phyloP scores from a whole-genome alignment of 2,113 vertebrate species.

The Pimephales promelas region DNA sequence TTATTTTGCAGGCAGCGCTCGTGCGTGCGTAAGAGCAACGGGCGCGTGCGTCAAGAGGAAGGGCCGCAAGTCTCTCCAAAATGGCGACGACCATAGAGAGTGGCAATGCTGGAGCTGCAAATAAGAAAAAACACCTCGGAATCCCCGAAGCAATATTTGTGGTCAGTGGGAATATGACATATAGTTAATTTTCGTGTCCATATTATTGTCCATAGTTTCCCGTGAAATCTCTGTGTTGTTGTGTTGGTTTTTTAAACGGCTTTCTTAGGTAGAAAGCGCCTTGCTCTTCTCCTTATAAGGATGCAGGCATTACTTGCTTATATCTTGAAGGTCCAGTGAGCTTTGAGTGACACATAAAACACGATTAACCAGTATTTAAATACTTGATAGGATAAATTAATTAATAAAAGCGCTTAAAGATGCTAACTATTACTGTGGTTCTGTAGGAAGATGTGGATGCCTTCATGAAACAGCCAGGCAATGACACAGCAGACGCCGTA shows the following conservation, averaged over 20 bases:
- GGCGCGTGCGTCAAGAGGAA: slow-evolving; percentile 64
- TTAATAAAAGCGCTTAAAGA: neutral
- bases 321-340: neutral
- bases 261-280: slow-evolving; percentile 21
- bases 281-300: slow-evolving; percentile 50
- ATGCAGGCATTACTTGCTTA: slow-evolving; percentile 12
- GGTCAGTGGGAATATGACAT: slow-evolving; percentile 73
- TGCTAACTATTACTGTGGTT: neutral
- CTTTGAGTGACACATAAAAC: neutral
- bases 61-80: slow-evolving; percentile 75
- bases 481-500: slow-evolving; percentile 90
- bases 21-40: slow-evolving; percentile 26
- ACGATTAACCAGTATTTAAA: neutral
- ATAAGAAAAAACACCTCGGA: slow-evolving; percentile 85
- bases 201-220: neutral
- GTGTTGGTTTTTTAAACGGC: neutral
- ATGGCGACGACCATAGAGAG: slow-evolving; percentile 87
- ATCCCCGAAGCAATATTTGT: slow-evolving; percentile 93
- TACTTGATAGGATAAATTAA: neutral
- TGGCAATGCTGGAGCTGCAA: slow-evolving; percentile 72
- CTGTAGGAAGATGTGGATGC: slow-evolving; percentile 95
- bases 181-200: neutral
- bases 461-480: slow-evolving; percentile 95
- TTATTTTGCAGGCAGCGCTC: slow-evolving; percentile 21
- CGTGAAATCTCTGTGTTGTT: neutral